phyloP scores from a whole-genome alignment of 2,797 vertebrate species.

The Bovichtus variegatus region DNA sequence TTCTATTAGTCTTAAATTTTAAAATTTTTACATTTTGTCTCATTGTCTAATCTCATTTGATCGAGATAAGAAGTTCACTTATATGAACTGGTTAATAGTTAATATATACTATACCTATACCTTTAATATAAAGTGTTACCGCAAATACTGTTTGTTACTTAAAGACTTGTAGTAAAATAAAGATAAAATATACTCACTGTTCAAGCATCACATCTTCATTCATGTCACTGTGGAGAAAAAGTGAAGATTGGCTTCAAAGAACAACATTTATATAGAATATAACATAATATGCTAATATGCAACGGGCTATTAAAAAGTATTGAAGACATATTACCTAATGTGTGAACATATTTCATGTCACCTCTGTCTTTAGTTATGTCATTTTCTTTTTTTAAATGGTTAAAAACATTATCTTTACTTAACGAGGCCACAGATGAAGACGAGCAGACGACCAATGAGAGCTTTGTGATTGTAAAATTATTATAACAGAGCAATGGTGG shows the following conservation, averaged over 20 bases:
- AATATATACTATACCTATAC: too few species aligned
- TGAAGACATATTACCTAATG: neutral
- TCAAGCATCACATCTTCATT: neutral
- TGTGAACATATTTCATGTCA: neutral
- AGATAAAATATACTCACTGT: neutral
- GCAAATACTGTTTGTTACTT: neutral
- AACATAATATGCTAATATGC: neutral
- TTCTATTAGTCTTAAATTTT: neutral
- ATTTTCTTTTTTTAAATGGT: too few species aligned
- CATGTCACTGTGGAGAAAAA: slow-evolving; percentile 10
- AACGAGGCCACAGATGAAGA: slow-evolving; percentile 91
- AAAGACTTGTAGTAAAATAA: neutral
- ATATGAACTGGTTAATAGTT: too few species aligned
- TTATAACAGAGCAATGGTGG: neutral
- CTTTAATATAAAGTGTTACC: too few species aligned
- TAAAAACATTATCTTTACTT: too few species aligned
- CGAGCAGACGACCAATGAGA: slow-evolving; percentile 88
- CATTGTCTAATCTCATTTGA: neutral
- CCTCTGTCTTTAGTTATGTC: too few species aligned
- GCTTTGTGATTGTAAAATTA: slow-evolving; percentile 85
- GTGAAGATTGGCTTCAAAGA: neutral
- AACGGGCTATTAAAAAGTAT: neutral
- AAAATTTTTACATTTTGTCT: neutral
- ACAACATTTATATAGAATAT: neutral
- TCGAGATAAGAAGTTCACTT: neutral